Percentiles rank a stretch among this genome's conserved stretches.
phyloP scores from a whole-genome alignment of 2,888 invertebrate genomes.

The Lasius fuliginosus region DNA sequence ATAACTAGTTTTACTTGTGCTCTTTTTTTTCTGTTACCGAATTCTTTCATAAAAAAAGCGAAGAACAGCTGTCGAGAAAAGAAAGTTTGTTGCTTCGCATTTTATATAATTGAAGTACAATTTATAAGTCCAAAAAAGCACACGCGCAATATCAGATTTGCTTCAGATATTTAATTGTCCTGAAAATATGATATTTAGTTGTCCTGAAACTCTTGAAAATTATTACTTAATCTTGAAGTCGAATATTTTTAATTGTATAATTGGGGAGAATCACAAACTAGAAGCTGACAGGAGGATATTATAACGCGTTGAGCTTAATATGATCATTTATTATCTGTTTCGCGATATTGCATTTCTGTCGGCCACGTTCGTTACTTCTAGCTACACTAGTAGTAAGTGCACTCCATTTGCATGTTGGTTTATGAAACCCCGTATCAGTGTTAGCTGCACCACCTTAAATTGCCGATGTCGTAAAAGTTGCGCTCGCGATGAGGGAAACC shows the following conservation, averaged over 20 bases:
- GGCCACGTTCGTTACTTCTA: constrained; percentile 55
- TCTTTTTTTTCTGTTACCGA: background rate
- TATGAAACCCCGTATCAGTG: constrained; percentile 47
- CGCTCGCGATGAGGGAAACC: constrained; percentile 53
- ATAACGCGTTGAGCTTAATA: constrained; percentile 27
- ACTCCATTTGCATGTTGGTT: constrained; percentile 56
- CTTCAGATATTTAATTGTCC: background rate
- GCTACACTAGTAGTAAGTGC: constrained; percentile 30
- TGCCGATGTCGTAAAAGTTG: constrained; percentile 65
- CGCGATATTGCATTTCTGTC: constrained; percentile 58
- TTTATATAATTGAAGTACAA: background rate
- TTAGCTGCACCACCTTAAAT: constrained; percentile 58
- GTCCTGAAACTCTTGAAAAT: background rate
- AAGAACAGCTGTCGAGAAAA: background rate
- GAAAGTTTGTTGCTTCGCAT: background rate
- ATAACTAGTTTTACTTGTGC: background rate
- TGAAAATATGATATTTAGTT: too few relatives aligned
- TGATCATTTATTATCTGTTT: constrained; percentile 46
- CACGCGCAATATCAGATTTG: background rate
- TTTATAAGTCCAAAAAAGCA: background rate
- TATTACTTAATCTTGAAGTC: background rate
- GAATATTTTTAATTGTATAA: constrained; percentile 1
- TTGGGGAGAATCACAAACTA: background rate
- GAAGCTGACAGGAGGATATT: constrained; percentile 1
- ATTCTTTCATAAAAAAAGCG: background rate